phyloP scores from a whole-genome alignment of 2,113 vertebrate genomes.

The Eira barbara region DNA sequence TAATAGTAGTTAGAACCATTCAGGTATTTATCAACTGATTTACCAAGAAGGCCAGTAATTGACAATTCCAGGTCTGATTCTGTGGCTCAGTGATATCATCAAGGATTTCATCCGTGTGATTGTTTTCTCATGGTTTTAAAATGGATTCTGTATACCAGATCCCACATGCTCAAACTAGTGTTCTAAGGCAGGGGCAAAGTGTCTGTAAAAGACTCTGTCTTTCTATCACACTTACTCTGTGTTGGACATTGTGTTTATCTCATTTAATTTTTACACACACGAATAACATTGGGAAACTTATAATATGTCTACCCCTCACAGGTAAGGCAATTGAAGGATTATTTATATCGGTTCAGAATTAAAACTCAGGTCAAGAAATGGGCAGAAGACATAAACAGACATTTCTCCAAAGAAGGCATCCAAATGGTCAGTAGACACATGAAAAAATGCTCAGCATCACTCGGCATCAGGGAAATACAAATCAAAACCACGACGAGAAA shows the following conservation, averaged over 20 bases:
- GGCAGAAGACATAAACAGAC: neutral
- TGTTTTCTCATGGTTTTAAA: neutral
- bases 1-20: neutral
- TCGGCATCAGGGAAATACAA: neutral
- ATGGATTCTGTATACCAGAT: neutral
- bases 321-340: neutral
- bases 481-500: neutral
- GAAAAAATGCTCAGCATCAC: neutral
- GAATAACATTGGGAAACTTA: neutral
- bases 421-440: neutral
- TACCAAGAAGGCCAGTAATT: neutral
- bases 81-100: neutral
- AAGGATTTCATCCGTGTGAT: neutral
- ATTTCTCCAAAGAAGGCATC: neutral
- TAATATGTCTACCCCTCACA: neutral
- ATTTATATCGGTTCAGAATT: neutral
- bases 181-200: neutral
- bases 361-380: neutral
- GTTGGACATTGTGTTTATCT: neutral
- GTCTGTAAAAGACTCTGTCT: neutral
- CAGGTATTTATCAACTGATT: neutral
- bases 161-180: neutral
- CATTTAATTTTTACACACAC: neutral
- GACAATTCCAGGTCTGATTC: neutral
- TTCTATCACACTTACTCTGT: neutral